Evolutionary conservation across 2,797 vertebrate genomes (phyloP).

Genomic region (Melanitta fusca): DNA sequence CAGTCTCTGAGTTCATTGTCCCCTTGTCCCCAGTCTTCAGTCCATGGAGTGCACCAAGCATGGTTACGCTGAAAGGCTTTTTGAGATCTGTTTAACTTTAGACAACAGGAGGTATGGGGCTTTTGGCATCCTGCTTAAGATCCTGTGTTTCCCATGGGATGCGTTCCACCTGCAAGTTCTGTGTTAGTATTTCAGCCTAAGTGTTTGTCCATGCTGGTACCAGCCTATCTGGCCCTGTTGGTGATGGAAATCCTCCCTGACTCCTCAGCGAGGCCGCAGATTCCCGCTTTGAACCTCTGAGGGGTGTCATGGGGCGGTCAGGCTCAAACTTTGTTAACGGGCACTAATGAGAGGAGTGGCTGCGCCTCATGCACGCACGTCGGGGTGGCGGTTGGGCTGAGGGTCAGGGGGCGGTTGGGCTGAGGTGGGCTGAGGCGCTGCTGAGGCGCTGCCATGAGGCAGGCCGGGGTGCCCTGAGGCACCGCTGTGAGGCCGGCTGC

Average conservation of each 20-base stretch:
- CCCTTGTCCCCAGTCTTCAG: background rate
- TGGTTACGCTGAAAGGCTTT: too few species aligned
- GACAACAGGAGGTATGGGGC: background rate
- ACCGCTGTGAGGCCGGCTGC: slow-evolving; percentile 5
- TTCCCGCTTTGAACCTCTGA: too few species aligned
- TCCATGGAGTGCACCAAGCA: background rate
- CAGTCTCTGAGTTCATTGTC: too few species aligned
- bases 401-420: slow-evolving; percentile 71
- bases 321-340: background rate
- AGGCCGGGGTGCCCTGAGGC: background rate
- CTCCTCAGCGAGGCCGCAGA: too few species aligned
- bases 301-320: fast-evolving
- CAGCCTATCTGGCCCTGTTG: background rate
- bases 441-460: slow-evolving; percentile 69
- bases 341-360: slow-evolving; percentile 47
- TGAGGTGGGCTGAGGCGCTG: slow-evolving; percentile 64
- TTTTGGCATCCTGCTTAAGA: background rate
- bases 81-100: background rate
- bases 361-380: slow-evolving; percentile 72
- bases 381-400: slow-evolving; percentile 78
- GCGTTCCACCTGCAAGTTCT: too few species aligned
- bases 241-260: background rate
- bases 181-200: background rate
- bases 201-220: background rate
- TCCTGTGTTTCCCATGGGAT: background rate